Conservation (phyloP, 2,888 invertebrate genomes). For the Eristalis tenax region DNA sequence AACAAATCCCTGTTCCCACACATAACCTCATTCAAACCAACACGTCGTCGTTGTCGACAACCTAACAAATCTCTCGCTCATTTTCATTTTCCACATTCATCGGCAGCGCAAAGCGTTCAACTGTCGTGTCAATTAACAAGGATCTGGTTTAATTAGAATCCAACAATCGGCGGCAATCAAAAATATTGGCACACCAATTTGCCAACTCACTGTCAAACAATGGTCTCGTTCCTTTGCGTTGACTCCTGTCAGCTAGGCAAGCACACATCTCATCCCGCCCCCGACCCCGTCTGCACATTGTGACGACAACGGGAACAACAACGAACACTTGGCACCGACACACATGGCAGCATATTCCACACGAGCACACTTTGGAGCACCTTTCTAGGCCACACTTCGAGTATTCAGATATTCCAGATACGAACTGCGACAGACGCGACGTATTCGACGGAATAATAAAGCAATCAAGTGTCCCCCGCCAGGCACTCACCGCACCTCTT, state of each 20-base stretch:
- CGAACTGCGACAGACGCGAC: slow-evolving; percentile 21
- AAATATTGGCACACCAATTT: slow-evolving; percentile 48
- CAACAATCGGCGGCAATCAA: slow-evolving; percentile 24
- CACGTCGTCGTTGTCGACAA: too few species aligned
- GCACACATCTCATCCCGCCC: background rate
- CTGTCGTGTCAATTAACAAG: background rate
- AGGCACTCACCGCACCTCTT: background rate
- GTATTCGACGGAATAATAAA: slow-evolving; percentile 64
- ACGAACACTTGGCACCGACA: slow-evolving; percentile 1
- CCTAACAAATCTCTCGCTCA: background rate
- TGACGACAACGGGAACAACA: background rate
- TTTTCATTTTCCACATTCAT: background rate
- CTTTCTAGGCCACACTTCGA: slow-evolving; percentile 36
- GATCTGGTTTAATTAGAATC: slow-evolving; percentile 25
- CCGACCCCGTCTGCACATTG: background rate
- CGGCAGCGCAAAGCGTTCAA: background rate
- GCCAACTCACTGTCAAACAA: slow-evolving; percentile 44
- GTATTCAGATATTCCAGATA: slow-evolving; percentile 56
- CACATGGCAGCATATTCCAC: slow-evolving; percentile 25
- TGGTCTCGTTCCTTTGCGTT: background rate
- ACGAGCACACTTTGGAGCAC: background rate
- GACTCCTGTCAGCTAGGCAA: background rate
- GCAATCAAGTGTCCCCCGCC: slow-evolving; percentile 68
- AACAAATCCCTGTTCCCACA: too few species aligned
- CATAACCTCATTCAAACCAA: too few species aligned